Percentiles rank a stretch among this genome's conserved stretches.
phyloP scores from a whole-genome alignment of 1,140 invertebrate species.

The Gonioctena quinquepunctata region DNA sequence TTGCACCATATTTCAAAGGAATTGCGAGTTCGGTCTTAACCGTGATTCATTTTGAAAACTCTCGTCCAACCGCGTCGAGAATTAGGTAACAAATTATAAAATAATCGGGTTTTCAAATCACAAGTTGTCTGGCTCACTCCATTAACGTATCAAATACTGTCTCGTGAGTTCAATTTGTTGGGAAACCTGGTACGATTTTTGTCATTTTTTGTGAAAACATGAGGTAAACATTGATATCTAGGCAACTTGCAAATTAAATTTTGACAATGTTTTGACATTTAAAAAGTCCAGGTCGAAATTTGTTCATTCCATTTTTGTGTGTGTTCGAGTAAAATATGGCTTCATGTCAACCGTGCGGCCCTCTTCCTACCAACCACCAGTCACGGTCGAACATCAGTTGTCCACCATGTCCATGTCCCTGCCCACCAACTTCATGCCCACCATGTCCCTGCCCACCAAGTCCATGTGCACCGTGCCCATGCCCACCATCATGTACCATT shows the following conservation, averaged over 20 bases:
- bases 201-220: neutral
- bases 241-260: neutral
- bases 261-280: constrained; percentile 20
- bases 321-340: constrained; percentile 25
- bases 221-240: neutral
- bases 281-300: constrained; percentile 24
- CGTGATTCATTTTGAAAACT: too few relatives aligned
- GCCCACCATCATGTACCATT: constrained; percentile 27
- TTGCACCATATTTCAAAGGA: too few relatives aligned
- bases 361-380: neutral
- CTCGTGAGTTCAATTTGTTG: too few relatives aligned
- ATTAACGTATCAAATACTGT: too few relatives aligned
- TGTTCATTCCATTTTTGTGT: constrained; percentile 18
- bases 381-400: constrained; percentile 34
- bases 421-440: constrained; percentile 1
- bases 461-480: constrained; percentile 9
- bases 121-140: too few relatives aligned
- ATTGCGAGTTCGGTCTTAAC: too few relatives aligned
- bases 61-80: too few relatives aligned
- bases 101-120: too few relatives aligned
- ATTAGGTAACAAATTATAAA: too few relatives aligned
- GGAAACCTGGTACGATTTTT: neutral
- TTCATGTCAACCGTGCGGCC: constrained; percentile 32
- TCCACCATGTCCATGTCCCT: constrained; percentile 24
- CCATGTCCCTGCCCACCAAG: constrained; percentile 22